Evolutionary conservation across 2,888 invertebrate genomes (phyloP).

Genomic region (Tetranychus piercei): DNA sequence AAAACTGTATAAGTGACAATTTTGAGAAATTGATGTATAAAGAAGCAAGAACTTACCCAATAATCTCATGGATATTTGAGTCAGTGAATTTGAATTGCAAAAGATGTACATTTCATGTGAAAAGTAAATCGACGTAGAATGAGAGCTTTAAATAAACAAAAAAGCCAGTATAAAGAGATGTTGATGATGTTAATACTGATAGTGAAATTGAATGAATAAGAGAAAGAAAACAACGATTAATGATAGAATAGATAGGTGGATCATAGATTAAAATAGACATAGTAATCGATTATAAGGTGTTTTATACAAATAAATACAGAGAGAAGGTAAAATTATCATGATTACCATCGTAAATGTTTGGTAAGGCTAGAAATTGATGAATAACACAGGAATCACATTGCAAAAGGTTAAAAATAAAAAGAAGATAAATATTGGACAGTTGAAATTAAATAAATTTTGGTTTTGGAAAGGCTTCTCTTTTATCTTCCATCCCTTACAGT

Average conservation of each 20-base stretch:
- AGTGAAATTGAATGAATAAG: neutral
- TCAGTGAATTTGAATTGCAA: neutral
- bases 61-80: neutral
- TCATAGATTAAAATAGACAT: neutral
- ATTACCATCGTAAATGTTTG: neutral
- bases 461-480: neutral
- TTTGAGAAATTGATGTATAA: too few relatives aligned
- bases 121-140: neutral
- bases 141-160: neutral
- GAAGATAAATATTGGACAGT: neutral
- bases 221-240: slow-evolving; percentile 2
- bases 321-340: neutral
- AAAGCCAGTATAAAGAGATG: neutral
- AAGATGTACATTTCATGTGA: neutral
- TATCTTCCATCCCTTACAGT: neutral
- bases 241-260: neutral
- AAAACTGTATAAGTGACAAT: too few relatives aligned
- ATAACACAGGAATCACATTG: neutral
- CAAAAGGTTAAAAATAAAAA: neutral
- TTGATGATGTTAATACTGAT: neutral
- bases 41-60: neutral
- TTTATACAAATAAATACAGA: neutral
- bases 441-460: neutral
- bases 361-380: neutral
- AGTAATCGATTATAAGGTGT: neutral